Evolutionary conservation across 2,113 vertebrate genomes (phyloP).

Genomic region (Takifugu bimaculatus): DNA sequence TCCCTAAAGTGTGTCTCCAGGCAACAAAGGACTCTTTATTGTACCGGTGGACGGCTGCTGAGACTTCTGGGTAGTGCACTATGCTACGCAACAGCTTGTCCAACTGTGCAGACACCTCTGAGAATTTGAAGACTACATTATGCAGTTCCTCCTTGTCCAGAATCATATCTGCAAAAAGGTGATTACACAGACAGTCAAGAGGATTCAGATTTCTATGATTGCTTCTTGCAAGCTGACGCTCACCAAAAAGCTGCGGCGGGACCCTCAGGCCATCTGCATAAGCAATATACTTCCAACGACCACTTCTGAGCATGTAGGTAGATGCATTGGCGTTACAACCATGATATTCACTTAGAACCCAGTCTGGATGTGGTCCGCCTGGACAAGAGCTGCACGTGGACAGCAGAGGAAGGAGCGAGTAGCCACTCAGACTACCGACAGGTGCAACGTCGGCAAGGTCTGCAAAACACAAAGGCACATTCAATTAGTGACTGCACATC

Average conservation of each 20-base stretch:
- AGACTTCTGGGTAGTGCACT: constrained; percentile 85
- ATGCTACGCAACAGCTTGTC: constrained; percentile 80
- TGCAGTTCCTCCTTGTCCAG: constrained; percentile 85
- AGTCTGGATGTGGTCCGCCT: constrained; percentile 64
- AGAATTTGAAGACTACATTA: constrained; percentile 79
- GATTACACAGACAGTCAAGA: neutral
- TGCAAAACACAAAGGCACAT: constrained; percentile 50
- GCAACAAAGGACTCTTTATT: constrained; percentile 83
- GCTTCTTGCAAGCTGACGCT: constrained; percentile 18
- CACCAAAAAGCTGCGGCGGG: constrained; percentile 88
- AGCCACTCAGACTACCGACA: constrained; percentile 79
- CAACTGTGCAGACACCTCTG: constrained; percentile 68
- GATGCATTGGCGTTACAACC: constrained; percentile 92
- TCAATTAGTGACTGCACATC: neutral
- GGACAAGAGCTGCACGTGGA: constrained; percentile 3
- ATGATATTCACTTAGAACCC: constrained; percentile 93
- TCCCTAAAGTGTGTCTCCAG: constrained; percentile 81
- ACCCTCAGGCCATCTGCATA: constrained; percentile 83
- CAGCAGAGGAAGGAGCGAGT: constrained; percentile 80
- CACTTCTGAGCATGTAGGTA: constrained; percentile 87
- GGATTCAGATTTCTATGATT: neutral
- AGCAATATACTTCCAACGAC: constrained; percentile 87
- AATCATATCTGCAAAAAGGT: constrained; percentile 79
- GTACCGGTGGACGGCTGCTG: constrained; percentile 80
- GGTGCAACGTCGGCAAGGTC: constrained; percentile 80